Percentiles rank a stretch among this genome's conserved stretches.
These are phyloP conservation scores for Sorex fumeus DNA, from an alignment of 2,113 vertebrate genomes.

Conservation along the genomic window DNA sequence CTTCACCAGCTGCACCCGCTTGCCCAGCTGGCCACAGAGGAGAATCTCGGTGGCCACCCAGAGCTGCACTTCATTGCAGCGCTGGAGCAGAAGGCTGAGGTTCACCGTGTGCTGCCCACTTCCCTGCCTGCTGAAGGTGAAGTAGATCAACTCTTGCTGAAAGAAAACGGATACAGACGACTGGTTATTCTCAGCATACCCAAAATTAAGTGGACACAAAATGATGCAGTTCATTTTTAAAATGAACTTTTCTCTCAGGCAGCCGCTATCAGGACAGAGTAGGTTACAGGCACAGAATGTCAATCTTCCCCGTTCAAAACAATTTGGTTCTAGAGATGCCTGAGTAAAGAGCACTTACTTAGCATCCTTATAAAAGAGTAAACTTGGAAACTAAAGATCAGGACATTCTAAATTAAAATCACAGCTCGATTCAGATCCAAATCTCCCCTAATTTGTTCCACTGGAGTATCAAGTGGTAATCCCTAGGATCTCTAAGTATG, in stretches of 20 bases:
- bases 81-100: conserved; percentile 95
- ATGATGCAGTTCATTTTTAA: background rate
- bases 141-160: conserved; percentile 98
- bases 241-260: background rate
- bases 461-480: background rate
- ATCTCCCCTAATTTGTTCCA: background rate
- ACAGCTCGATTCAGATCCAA: background rate
- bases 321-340: background rate
- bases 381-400: background rate
- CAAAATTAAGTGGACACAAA: background rate
- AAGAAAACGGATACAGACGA: conserved; percentile 69
- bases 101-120: conserved; percentile 91
- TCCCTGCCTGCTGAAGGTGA: conserved; percentile 95
- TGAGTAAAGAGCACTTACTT: background rate
- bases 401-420: conserved; percentile 20
- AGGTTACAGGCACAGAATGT: background rate
- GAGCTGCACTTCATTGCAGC: conserved; percentile 97
- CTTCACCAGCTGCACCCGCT: conserved; percentile 97
- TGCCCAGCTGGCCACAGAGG: conserved; percentile 94
- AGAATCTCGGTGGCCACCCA: conserved; percentile 98
- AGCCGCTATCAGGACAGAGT: background rate
- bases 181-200: conserved; percentile 27
- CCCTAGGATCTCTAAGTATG: background rate
- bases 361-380: background rate
- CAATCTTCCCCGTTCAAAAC: background rate